phyloP scores from a whole-genome alignment of 2,113 vertebrate species.

The Serranochromis macrocephalus region DNA sequence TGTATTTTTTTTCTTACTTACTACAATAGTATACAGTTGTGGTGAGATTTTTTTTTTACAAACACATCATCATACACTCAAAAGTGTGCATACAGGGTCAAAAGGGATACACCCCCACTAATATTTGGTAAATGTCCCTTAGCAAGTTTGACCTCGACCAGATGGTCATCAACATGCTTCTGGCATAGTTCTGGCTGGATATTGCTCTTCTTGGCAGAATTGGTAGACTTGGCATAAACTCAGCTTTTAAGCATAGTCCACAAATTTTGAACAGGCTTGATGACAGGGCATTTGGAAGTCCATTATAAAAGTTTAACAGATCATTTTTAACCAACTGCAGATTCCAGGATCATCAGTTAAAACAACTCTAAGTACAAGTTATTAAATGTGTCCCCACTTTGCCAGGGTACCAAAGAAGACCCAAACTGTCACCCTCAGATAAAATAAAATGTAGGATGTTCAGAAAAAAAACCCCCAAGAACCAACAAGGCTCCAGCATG shows the following conservation, averaged over 20 bases:
- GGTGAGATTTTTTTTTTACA: neutral
- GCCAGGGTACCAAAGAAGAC: neutral
- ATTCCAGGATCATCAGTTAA: neutral
- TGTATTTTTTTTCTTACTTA: neutral
- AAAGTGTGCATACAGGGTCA: neutral
- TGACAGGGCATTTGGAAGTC: neutral
- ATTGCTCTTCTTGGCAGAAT: neutral
- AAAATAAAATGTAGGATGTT: neutral
- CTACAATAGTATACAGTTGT: neutral
- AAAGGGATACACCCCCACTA: neutral
- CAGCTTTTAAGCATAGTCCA: neutral
- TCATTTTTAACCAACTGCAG: neutral
- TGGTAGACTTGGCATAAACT: neutral
- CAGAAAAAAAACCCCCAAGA: accelerated
- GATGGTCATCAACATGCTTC: neutral
- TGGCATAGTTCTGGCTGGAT: neutral
- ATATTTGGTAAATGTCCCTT: neutral
- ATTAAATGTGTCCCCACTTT: neutral
- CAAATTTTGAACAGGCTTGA: neutral
- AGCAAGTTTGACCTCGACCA: neutral
- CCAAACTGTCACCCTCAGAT: neutral
- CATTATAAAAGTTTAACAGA: neutral
- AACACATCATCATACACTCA: neutral
- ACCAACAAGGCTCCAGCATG: neutral
- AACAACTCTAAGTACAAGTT: neutral